phyloP scores from a whole-genome alignment of 2,888 invertebrate genomes.

The Lasioglossum calceatum region DNA sequence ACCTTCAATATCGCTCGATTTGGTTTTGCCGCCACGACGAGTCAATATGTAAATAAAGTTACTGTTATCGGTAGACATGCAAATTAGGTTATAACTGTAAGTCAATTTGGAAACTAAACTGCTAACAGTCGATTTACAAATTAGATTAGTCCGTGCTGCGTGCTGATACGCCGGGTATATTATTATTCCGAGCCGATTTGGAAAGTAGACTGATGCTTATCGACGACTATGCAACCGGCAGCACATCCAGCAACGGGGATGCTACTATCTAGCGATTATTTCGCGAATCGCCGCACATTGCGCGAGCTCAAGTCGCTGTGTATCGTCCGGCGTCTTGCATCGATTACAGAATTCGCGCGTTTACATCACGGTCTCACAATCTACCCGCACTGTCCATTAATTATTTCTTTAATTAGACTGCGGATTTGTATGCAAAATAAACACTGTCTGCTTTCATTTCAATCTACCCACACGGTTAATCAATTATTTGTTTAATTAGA shows the following conservation, averaged over 20 bases:
- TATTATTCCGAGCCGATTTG: constrained; percentile 28
- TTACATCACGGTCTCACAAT: too few species aligned
- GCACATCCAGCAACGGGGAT: not conserved
- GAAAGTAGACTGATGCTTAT: constrained; percentile 1
- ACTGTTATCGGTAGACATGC: not conserved
- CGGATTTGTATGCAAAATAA: not conserved
- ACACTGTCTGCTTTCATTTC: not conserved
- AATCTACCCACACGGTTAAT: too few species aligned
- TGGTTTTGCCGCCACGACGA: not conserved
- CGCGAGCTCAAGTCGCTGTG: not conserved
- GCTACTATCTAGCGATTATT: not conserved
- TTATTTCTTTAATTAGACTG: not conserved
- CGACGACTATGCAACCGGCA: not conserved
- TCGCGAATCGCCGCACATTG: not conserved
- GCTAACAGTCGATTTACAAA: constrained; percentile 39
- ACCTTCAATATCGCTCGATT: not conserved
- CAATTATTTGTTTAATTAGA: too few species aligned
- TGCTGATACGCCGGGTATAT: constrained; percentile 3
- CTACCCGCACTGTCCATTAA: not conserved
- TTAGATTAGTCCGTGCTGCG: constrained; percentile 28
- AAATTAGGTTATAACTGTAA: constrained; percentile 44
- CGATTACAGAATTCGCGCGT: too few species aligned
- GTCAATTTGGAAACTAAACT: constrained; percentile 24
- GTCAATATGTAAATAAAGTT: not conserved
- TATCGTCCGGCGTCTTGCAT: not conserved